phyloP scores from a whole-genome alignment of 2,113 vertebrate species.

The Sander vitreus region DNA sequence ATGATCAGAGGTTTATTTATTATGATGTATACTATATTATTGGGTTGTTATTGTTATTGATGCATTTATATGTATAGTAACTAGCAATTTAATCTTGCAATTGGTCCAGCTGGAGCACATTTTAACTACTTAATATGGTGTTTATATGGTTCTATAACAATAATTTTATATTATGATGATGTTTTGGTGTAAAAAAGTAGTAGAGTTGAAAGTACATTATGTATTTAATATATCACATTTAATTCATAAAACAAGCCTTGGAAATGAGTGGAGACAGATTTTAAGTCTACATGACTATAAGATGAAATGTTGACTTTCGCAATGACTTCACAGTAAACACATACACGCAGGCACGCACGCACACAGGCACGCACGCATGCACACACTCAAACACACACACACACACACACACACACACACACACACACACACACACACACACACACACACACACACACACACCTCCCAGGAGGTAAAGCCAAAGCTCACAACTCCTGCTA shows the following conservation, averaged over 20 bases:
- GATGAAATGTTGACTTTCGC: constrained; percentile 25
- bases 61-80: not conserved
- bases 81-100: not conserved
- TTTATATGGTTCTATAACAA: not conserved
- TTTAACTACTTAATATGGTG: not conserved
- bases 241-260: not conserved
- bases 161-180: not conserved
- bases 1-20: not conserved
- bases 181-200: not conserved
- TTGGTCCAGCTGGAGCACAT: not conserved
- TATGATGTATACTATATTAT: not conserved
- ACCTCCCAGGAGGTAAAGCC: not conserved
- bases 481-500: not conserved
- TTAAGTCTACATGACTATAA: not conserved
- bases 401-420: not conserved
- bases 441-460: not conserved
- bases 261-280: not conserved
- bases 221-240: not conserved
- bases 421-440: not conserved
- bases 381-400: not conserved
- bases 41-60: not conserved
- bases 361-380: not conserved
- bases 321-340: not conserved
- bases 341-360: not conserved
- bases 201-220: not conserved